Evolutionary conservation across 2,113 vertebrate genomes (phyloP).

Genomic region (Probosciger aterrimus): DNA sequence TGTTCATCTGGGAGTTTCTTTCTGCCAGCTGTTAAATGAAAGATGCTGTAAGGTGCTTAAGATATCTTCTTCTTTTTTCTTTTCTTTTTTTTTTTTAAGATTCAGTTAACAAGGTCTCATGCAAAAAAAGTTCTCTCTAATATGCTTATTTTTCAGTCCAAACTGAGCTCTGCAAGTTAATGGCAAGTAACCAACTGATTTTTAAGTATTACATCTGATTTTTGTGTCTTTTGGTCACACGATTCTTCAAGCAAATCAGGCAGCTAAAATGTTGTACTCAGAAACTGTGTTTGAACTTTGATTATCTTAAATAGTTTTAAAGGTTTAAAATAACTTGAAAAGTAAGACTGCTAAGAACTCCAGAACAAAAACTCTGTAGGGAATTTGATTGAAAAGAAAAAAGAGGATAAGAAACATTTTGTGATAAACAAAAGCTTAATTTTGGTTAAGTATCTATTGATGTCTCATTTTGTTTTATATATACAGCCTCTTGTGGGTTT

Average conservation of each 20-base stretch:
- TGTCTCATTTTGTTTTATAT: neutral
- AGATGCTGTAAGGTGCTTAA: constrained; percentile 76
- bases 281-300: constrained; percentile 6
- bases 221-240: neutral
- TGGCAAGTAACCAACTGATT: neutral
- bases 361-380: neutral
- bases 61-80: constrained; percentile 57
- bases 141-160: neutral
- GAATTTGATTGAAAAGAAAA: constrained; percentile 11
- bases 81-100: neutral
- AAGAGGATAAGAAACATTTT: constrained; percentile 7
- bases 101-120: neutral
- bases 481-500: neutral
- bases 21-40: constrained; percentile 81
- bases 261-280: neutral
- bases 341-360: constrained; percentile 19
- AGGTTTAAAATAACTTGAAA: constrained; percentile 24
- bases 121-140: neutral
- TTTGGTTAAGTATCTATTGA: neutral
- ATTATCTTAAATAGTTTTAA: constrained; percentile 65
- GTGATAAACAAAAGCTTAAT: neutral
- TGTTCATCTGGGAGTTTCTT: constrained; percentile 74
- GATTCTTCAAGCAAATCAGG: neutral
- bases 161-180: neutral
- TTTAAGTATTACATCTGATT: neutral